These are phyloP conservation scores for Eurystomus gularis DNA, from an alignment of 2,113 vertebrate species.

Conservation along the genomic window DNA sequence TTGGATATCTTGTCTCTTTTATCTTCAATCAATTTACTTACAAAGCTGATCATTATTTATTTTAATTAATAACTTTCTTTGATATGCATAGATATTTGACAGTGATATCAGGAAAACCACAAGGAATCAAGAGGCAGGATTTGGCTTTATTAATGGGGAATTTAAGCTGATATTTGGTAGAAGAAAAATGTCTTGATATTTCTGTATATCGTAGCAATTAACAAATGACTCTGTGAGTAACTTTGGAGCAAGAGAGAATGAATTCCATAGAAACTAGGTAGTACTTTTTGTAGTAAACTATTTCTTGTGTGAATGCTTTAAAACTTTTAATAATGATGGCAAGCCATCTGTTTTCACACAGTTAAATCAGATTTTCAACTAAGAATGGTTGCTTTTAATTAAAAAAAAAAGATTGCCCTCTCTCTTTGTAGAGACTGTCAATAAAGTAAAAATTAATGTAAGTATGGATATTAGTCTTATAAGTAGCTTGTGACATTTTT, in stretches of 20 bases:
- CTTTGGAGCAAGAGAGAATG: neutral
- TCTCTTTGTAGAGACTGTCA: neutral
- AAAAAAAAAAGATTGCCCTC: neutral
- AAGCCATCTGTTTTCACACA: neutral
- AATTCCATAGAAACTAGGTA: neutral
- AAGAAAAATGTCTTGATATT: neutral
- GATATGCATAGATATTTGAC: neutral
- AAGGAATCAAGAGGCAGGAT: neutral
- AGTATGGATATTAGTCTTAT: neutral
- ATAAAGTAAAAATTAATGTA: neutral
- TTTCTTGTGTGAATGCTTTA: neutral
- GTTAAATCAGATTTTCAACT: neutral
- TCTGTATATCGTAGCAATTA: neutral
- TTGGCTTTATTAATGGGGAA: neutral
- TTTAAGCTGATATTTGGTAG: neutral
- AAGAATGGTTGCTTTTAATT: neutral
- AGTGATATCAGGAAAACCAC: neutral
- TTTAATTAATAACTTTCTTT: neutral
- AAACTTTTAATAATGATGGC: neutral
- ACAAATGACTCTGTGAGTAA: neutral
- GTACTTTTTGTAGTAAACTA: neutral
- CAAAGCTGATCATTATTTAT: neutral
- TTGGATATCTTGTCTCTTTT: neutral
- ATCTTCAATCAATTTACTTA: neutral
- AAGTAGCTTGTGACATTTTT: constrained; percentile 22